Evolutionary conservation across 2,888 invertebrate genomes (phyloP), one percentile per base, ranked within the genome.

Genomic region (Leucozona laternaria): DNA sequence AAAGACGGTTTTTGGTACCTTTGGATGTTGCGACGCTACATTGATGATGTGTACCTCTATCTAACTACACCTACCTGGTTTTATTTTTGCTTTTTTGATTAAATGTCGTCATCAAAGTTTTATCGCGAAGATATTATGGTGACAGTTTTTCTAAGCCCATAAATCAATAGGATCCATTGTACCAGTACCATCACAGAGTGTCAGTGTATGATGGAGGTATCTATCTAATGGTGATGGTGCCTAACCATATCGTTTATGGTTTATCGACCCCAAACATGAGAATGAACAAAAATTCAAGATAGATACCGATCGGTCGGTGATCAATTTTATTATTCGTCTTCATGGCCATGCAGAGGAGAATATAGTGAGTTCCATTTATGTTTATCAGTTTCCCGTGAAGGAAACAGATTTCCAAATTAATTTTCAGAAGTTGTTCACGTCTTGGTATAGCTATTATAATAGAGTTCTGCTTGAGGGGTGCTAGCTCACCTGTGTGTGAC

Each of bases 91-190:
- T 31, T 37, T 71, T 57, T 71, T 85, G 84, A 85, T 80, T 77
- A 85, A 68, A 80, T 85, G 72, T 85, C 80, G 76, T 85, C 80
- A 72, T 85, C 84, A 53, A 68, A 20, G 15, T 76, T 53, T 71
- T 43, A 81, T 81, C 37, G 40, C 37, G 40, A 20, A 62, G 28
- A 45, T 45, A 40, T 34, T 13, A 48, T 57, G 66, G 84, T 85
- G 84, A 85, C 84, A 85, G 71, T 80, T 80, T 85, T 80, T 85
- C 84, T 62, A 80, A 77, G 84, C 71, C 80, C 80, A 80, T 85
- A 80, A 85, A 85, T 85, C 84, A 85, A 55, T 76, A 48, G 34
- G 48, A 53, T 31, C 58, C 64, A 66, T 66, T 66, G 31, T 64
- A 4, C 40, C 15, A 40, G 53, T 40, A 73, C 58, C 60, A 22